Evolutionary conservation across 2,888 invertebrate genomes (phyloP), one percentile per base, ranked within the genome.

Genomic region (Tetropium fuscum): DNA sequence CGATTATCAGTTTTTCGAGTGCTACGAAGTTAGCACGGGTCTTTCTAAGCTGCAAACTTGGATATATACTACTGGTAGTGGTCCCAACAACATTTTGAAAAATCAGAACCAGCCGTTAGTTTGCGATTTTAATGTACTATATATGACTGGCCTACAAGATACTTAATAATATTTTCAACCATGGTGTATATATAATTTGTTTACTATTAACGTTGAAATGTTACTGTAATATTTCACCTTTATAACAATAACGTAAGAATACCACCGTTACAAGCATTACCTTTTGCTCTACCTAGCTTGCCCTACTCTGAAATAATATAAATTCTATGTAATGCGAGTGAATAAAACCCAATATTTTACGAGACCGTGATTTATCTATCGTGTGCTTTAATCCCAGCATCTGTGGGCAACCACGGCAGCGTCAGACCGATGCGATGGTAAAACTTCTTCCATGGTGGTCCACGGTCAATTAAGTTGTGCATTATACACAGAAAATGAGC

Each of bases 401-500:
- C 48, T 51, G 47, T 64, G 64, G 58, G 58, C 51, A 60, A 49
- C 64, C 53, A 66, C 64, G 66, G 69, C 72, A 61, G 38, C 51
- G 51, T 38, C 38, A 11, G 38, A 27, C 38, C 40, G 40, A 38
- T 40, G 51, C n/a, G n/a, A n/a, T n/a, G n/a, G 51, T 51, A 51
- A 51, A 58, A 61, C 53, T 60, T 61, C 53, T 60, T 61, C 61
- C 61, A 64, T 69, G 78, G 78, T 79, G 78, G 78, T 79, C 78
- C 73, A 56, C 59, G 72, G 68, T 73, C 77, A 78, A 78, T 79
- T 79, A 78, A 76, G 76, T 71, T 69, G 72, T 68, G 72, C 73
- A 77, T 78, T 78, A 76, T 77, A 71, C 72, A 75, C 70, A 70
- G 71, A 74, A 77, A 74, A 75, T 74, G 68, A 27, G 27, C 51